Base-by-base conservation (phyloP, 2,113 vertebrate species). In the Siphamia tubifer region DNA sequence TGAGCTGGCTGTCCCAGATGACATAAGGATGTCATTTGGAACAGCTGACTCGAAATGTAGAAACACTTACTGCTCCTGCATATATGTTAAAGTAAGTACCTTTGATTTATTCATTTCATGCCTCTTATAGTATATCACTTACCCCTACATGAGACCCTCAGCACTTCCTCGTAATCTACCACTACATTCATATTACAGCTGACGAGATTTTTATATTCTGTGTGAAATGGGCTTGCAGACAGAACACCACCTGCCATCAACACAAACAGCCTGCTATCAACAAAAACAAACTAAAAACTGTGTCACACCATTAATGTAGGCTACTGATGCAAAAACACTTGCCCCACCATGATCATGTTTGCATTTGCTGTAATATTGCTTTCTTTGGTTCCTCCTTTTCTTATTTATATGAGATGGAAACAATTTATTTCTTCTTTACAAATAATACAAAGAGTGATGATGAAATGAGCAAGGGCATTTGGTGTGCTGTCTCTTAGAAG, bases 351-450 rank as follows among this genome's bases (percentile, higher is more conserved):
- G 68, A 80, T 79, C 60, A 55, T 79, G 86, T 89, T 85, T 86
- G 74, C 61, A 27, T 67, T 20, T 3, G 56, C 40, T 36, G 68
- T 82, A 79, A 81, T 77, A 79, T 81, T 57, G 76, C 82, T 82
- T 87, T 73, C 78, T 80, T 90, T 80, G 61, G 60, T 77, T 70
- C 44, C 55, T 66, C 74, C 74, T 79, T 87, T 81, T 71, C 68
- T 69, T 74, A 76, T 82, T 78, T 67, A 67, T 69, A 80, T 49
- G 73, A 86, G 68, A 80, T 71, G 73, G 69, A 81, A 85, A 67
- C 77, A 64, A 88, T 87, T 82, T 87, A 75, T 81, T 84, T 87
- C 67, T 84, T 83, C 76, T 91, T 92, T 90, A 84, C 81, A 87
- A 85, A 86, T 80, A 81, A 88, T 66, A 91, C 82, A 83, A 80